Base-by-base conservation (phyloP, 2,113 vertebrate genomes). In the Neopipo cinnamomea region DNA sequence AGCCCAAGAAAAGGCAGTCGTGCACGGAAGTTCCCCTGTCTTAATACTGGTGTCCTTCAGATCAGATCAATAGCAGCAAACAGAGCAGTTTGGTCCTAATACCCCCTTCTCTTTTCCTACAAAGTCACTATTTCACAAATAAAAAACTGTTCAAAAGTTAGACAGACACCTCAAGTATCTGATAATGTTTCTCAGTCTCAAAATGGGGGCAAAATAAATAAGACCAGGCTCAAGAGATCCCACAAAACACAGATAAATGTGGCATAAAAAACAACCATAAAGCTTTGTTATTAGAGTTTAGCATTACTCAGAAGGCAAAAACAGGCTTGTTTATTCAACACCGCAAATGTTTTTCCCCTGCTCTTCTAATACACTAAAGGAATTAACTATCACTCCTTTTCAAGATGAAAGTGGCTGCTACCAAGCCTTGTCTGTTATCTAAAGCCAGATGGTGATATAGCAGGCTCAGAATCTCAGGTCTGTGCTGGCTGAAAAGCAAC, bases 21-120 rank as follows among this genome's bases (percentile, higher is more conserved):
- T 1, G 2, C 9, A 31, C 8, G 35, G 8, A 78, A 44, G 35
- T 9, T 82, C 18, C 41, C 46, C 28, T 25, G 27, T n/a, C 35
- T 61, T 52, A 58, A n/a, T 16, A 75, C 11, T 28, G 27, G 53
- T 44, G 37, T 76, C 14, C 33, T 21, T 56, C 49, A 62, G 21
- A 81, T 3, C 0, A 0, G 21, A 81, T 3, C 0, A 0, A 17
- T 1, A 63, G 37, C 24, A 61, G 41, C 23, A 65, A 81, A 73
- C 8, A 52, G 16, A 90, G 18, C 25, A 33, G 18, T 37, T 93
- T 27, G 63, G 21, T 74, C 39, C 46, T 65, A 53, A 25, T 28
- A 12, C 1, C 5, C 23, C 12, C 21, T 20, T 16, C 11, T 59
- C 49, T 74, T 55, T 44, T 71, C 39, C 35, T 66, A 75, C 33